These are phyloP conservation scores for Amblyraja radiata DNA, from an alignment of 2,797 vertebrate genomes.

Conservation along the genomic window DNA sequence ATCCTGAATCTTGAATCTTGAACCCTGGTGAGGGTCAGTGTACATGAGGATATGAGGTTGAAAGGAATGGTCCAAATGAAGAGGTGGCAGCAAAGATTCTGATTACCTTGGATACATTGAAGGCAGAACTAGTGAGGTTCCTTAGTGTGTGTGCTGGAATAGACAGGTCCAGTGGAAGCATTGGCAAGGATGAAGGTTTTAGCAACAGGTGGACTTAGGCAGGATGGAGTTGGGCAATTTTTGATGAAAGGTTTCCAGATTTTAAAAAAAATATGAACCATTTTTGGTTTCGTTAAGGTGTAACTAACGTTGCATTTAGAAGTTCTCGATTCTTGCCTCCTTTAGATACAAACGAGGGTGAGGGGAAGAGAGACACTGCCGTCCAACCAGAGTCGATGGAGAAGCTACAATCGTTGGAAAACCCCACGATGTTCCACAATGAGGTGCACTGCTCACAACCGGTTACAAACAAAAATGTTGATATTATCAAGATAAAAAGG, in stretches of 20 bases:
- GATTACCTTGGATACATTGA: no score
- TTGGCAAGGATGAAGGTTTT: no score
- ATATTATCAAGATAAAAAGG: constrained; percentile 65
- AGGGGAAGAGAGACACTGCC: background rate
- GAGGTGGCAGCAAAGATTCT: no score
- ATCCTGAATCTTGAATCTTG: no score
- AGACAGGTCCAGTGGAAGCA: no score
- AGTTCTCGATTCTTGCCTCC: background rate
- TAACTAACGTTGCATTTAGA: background rate
- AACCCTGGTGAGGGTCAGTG: no score
- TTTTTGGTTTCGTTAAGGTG: background rate
- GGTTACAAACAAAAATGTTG: constrained; percentile 65
- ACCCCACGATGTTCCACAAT: constrained; percentile 62
- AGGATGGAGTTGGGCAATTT: background rate
- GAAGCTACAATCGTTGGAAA: background rate
- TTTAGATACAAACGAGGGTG: constrained; percentile 6
- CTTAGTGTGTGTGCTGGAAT: no score
- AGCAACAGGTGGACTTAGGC: background rate
- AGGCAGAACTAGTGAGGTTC: no score
- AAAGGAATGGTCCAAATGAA: no score
- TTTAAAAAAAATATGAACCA: background rate
- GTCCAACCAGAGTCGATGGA: background rate
- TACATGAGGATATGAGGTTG: no score
- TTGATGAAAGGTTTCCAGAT: background rate
- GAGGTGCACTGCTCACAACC: constrained; percentile 71